Conservation (phyloP, 2,888 invertebrate species). For the Theretra japonica region DNA sequence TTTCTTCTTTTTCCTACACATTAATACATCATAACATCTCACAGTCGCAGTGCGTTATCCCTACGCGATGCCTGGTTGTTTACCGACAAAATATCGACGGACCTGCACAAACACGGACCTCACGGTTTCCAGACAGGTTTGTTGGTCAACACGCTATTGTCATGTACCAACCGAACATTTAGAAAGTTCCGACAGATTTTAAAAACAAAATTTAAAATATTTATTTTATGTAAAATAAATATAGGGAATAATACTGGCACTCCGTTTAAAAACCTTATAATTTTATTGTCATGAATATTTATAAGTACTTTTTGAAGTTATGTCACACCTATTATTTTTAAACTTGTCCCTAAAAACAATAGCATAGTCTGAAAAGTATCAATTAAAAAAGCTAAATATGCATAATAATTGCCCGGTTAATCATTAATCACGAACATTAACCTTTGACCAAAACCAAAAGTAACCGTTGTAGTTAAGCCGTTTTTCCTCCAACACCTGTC, state of each 20-base stretch:
- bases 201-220: background rate
- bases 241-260: too few species aligned
- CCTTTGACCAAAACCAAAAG: background rate
- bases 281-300: too few species aligned
- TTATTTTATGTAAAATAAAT: too few species aligned
- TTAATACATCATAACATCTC: background rate
- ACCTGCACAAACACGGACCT: constrained; percentile 72
- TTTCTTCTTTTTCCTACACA: background rate
- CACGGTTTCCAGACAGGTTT: constrained; percentile 69
- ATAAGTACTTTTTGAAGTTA: too few species aligned
- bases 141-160: constrained; percentile 35
- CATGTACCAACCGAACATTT: background rate
- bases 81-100: constrained; percentile 61
- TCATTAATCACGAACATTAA: background rate
- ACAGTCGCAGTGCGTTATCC: constrained; percentile 47
- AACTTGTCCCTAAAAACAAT: too few species aligned
- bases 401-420: too few species aligned
- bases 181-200: background rate
- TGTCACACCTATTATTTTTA: too few species aligned
- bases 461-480: background rate
- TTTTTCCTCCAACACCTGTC: background rate
- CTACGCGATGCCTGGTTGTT: constrained; percentile 52
- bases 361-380: too few species aligned
- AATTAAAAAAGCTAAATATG: too few species aligned
- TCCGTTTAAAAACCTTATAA: too few species aligned